Conservation (phyloP, 2,797 vertebrate genomes). For the Falco cherrug region DNA sequence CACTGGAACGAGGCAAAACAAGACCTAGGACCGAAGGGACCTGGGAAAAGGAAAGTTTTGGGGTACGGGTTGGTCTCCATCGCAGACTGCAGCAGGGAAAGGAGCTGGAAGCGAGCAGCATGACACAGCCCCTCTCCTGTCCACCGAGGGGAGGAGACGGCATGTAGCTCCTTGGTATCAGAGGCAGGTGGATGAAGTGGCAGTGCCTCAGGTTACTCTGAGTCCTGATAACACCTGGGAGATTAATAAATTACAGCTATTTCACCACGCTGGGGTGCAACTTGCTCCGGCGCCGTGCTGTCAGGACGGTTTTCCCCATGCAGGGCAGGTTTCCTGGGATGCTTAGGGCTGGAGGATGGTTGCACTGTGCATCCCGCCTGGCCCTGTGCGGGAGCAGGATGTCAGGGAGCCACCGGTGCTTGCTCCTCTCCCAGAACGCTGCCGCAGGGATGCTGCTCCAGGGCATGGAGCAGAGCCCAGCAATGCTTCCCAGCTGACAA, state of each 20-base stretch:
- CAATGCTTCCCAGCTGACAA: background rate
- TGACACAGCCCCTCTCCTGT: background rate
- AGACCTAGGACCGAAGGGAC: background rate
- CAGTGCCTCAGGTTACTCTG: background rate
- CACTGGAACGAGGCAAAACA: fast-evolving
- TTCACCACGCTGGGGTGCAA: background rate
- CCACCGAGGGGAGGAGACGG: background rate
- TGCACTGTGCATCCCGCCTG: background rate
- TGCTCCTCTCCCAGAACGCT: background rate
- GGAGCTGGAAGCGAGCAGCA: background rate
- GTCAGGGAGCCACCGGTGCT: background rate
- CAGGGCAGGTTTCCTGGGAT: background rate
- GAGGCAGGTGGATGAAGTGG: background rate
- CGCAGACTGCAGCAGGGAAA: fast-evolving
- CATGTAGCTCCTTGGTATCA: fast-evolving
- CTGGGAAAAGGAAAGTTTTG: background rate
- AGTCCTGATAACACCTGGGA: background rate
- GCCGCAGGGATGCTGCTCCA: background rate
- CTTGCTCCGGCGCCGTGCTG: fast-evolving
- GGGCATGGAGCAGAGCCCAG: background rate
- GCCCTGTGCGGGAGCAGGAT: background rate
- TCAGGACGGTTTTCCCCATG: fast-evolving
- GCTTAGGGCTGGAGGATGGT: background rate
- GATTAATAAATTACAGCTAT: background rate
- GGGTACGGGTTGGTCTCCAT: fast-evolving